Evolutionary conservation across 2,888 invertebrate species (phyloP).

Genomic region (Agriotes lineatus): DNA sequence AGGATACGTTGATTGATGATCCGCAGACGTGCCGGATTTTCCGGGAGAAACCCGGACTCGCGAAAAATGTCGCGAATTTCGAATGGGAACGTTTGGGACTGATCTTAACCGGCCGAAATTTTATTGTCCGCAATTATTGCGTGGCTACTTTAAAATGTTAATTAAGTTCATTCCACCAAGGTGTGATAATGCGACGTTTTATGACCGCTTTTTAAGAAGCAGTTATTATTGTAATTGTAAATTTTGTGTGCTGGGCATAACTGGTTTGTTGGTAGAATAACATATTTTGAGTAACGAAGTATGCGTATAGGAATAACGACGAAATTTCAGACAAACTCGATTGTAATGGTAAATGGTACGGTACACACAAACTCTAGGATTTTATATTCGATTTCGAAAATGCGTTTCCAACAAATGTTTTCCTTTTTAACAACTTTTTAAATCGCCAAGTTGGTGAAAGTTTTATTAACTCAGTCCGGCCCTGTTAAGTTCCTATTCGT

Average conservation of each 20-base stretch:
- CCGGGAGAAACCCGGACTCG: conserved; percentile 13
- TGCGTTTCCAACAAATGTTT: too few species aligned
- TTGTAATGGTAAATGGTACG: too few species aligned
- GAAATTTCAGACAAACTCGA: too few species aligned
- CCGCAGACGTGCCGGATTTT: conserved; percentile 8
- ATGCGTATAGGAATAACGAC: too few species aligned
- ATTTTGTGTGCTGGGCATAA: too few species aligned
- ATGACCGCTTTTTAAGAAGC: not conserved
- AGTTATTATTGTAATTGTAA: not conserved
- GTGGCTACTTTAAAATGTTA: not conserved
- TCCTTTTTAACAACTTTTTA: too few species aligned
- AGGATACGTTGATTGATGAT: conserved; percentile 10
- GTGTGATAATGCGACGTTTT: not conserved
- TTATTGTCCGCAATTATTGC: not conserved
- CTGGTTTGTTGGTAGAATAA: too few species aligned
- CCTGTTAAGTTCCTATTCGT: not conserved
- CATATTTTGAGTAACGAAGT: too few species aligned
- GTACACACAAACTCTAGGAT: too few species aligned
- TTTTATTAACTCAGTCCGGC: too few species aligned
- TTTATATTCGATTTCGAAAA: too few species aligned
- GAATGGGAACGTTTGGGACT: not conserved
- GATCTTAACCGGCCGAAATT: not conserved
- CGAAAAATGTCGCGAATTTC: not conserved
- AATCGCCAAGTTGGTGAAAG: too few species aligned
- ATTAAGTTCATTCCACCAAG: conserved; percentile 1